A percentile compares a stretch with the other conserved stretches of the same genome.
These are phyloP conservation scores for Adelphocoris suturalis DNA, from an alignment of 2,888 invertebrate species.

Conservation along the genomic window DNA sequence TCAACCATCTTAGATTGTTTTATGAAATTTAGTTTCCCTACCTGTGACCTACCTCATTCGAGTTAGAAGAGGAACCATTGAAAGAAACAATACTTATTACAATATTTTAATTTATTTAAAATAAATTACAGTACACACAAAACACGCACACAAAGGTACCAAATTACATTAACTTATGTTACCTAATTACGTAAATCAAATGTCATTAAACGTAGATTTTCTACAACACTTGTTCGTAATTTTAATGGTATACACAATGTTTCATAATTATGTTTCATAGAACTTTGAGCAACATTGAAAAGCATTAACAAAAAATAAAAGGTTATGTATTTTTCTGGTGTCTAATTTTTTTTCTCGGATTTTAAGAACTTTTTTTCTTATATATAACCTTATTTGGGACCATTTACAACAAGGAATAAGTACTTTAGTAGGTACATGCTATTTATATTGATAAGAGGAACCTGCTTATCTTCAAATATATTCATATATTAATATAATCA, in stretches of 20 bases:
- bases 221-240: conserved; percentile 57
- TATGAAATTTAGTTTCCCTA: too few species aligned
- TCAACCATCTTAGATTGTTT: too few species aligned
- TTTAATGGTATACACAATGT: conserved; percentile 74
- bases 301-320: conserved; percentile 72
- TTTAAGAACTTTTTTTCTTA: not conserved
- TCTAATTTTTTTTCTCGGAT: conserved; percentile 23
- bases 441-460: conserved; percentile 44
- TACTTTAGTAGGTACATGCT: conserved; percentile 31
- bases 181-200: conserved; percentile 58
- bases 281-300: conserved; percentile 75
- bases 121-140: conserved; percentile 76
- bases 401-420: conserved; percentile 45
- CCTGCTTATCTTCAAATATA: conserved; percentile 45
- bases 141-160: conserved; percentile 75
- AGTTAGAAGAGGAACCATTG: not conserved
- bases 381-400: too few species aligned
- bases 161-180: too few species aligned
- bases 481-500: conserved; percentile 41
- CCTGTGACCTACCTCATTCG: too few species aligned
- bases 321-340: conserved; percentile 1
- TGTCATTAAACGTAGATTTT: not conserved
- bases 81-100: conserved; percentile 63
- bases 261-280: conserved; percentile 58
- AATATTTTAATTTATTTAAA: conserved; percentile 76